Conservation (phyloP, 2,888 invertebrate genomes). For the Coelopa pilipes region DNA sequence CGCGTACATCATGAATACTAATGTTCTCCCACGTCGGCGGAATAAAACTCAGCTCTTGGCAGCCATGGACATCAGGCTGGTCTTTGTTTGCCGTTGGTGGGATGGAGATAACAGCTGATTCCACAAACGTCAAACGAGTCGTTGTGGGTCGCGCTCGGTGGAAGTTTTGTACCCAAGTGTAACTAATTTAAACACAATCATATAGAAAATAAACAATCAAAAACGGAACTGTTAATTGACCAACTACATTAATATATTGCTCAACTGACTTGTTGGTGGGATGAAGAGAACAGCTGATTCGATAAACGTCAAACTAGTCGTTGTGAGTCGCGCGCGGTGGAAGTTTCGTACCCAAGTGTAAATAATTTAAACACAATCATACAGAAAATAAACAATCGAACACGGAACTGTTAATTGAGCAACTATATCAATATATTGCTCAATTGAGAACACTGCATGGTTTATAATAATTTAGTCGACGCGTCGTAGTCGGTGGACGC, state of each 20-base stretch:
- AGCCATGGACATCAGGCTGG: not conserved
- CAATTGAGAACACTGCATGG: not conserved
- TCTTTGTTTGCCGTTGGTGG: not conserved
- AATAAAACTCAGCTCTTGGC: not conserved
- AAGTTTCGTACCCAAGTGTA: not conserved
- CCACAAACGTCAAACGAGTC: not conserved
- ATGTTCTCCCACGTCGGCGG: not conserved
- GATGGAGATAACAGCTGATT: slow-evolving; percentile 1
- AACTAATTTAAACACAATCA: too few relatives aligned
- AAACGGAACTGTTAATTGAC: not conserved
- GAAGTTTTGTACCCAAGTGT: not conserved
- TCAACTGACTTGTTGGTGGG: not conserved
- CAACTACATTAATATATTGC: not conserved
- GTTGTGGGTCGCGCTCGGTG: not conserved
- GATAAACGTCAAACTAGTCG: not conserved
- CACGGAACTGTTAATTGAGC: not conserved
- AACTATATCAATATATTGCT: not conserved
- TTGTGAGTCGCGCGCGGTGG: not conserved
- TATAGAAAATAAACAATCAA: too few relatives aligned
- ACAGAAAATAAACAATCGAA: too few relatives aligned
- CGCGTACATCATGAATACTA: not conserved
- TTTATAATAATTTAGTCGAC: too few relatives aligned
- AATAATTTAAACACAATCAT: too few relatives aligned
- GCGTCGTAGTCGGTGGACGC: too few relatives aligned
- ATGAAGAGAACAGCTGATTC: not conserved